Evolutionary conservation across 2,888 invertebrate species (phyloP).

Genomic region (Hemithea aestivaria): DNA sequence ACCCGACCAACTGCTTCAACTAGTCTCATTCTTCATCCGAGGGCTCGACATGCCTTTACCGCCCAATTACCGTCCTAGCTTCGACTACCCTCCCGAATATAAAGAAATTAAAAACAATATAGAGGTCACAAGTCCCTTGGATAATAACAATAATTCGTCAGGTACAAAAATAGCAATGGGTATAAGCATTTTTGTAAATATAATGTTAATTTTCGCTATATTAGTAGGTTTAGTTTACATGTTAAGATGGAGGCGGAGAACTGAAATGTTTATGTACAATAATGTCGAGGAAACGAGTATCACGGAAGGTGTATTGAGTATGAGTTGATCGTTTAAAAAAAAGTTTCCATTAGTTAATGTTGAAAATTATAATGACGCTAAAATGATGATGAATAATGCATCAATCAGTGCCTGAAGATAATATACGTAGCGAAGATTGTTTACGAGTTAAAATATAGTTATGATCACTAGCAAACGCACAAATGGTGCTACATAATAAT

Average conservation of each 20-base stretch:
- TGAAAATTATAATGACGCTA: too few relatives aligned
- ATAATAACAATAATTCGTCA: constrained; percentile 5
- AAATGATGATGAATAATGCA: too few relatives aligned
- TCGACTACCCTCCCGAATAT: constrained; percentile 28
- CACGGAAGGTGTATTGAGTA: constrained; percentile 36
- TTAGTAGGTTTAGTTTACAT: constrained; percentile 37
- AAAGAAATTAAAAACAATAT: constrained; percentile 12
- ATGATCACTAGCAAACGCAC: too few relatives aligned
- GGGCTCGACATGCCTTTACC: constrained; percentile 37
- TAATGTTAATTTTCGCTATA: constrained; percentile 39
- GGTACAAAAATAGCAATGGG: constrained; percentile 37
- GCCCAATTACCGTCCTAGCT: constrained; percentile 28
- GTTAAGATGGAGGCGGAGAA: constrained; percentile 42
- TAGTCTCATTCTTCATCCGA: constrained; percentile 49
- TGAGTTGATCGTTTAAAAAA: constrained; percentile 17
- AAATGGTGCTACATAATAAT: too few relatives aligned
- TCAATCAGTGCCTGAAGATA: too few relatives aligned
- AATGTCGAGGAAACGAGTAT: constrained; percentile 42
- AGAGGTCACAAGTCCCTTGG: background rate
- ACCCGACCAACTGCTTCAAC: constrained; percentile 61
- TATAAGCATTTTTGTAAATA: constrained; percentile 50
- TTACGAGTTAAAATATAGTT: too few relatives aligned
- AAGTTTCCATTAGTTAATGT: background rate
- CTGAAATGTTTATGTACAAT: constrained; percentile 41
- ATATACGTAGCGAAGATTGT: too few relatives aligned